Evolutionary conservation across 37 sponge, comb jelly and placozoan genomes (phyloP), one percentile per base, ranked within the genome.

Genomic region (Aphrocallistes beatrix): DNA sequence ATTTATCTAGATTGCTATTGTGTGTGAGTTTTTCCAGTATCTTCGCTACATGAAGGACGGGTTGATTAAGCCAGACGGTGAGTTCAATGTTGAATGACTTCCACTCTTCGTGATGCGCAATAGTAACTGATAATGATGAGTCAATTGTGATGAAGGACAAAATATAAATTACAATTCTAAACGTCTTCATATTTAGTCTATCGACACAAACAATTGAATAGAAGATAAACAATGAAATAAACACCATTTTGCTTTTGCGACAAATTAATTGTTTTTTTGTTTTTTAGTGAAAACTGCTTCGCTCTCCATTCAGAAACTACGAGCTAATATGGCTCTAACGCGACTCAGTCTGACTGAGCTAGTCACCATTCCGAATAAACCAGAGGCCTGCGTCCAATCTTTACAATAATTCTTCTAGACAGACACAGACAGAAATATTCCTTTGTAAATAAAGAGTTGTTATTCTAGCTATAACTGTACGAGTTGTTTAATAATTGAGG

Each of bases 21-120:
- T 60, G 3, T 60, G 75, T 60, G 75, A 60, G 21, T 60, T 60
- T 30, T 60, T 60, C 75, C 75, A 60, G 75, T 60, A 60, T 60
- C 21, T 60, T 3, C 8, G 75, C 1, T 60, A 60, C 34, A 60
- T 60, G 3, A 60, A 60, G 21, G 75, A 60, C n/a, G 75, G 75
- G 3, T 30, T 60, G n/a, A 60, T 60, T 13, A 60, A 60, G n/a
- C 75, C 75, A 60, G 75, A 60, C 21, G 75, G 75, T 60, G n/a
- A 60, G 75, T 1, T 19, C 25, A 25, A 60, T 25, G 13, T 21
- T 47, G 49, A 47, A 47, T 17, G n/a, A n/a, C n/a, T n/a, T n/a
- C n/a, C n/a, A n/a, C n/a, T n/a, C n/a, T n/a, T n/a, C n/a, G n/a
- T n/a, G n/a, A n/a, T n/a, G n/a, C n/a, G n/a, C n/a, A n/a, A n/a